Evolutionary conservation across 2,888 invertebrate species (phyloP).

Genomic region (Synergus itoensis): DNA sequence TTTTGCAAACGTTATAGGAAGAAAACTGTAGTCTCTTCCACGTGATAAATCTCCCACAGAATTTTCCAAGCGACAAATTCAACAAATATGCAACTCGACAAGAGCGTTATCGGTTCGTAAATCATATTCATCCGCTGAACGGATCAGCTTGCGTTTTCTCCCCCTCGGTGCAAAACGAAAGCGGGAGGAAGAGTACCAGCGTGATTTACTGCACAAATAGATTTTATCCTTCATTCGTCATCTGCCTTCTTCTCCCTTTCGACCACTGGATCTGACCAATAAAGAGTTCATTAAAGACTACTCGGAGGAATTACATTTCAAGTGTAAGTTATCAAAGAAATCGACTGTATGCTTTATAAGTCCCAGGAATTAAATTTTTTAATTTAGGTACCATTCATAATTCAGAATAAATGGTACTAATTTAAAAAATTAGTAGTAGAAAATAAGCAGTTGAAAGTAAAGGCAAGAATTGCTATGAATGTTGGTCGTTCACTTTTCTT

Average conservation of each 20-base stretch:
- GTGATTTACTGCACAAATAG: slow-evolving; percentile 25
- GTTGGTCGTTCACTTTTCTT: not conserved
- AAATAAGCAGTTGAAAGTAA: not conserved
- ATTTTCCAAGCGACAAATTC: not conserved
- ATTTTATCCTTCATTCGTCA: slow-evolving; percentile 5
- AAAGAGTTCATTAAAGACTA: slow-evolving; percentile 36
- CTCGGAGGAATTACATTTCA: slow-evolving; percentile 2
- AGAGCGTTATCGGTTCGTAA: not conserved
- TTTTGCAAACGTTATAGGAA: not conserved
- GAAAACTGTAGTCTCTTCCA: not conserved
- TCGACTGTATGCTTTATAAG: not conserved
- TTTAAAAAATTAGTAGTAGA: too few relatives aligned
- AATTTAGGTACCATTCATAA: slow-evolving; percentile 1
- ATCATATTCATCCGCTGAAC: not conserved
- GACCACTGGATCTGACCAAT: slow-evolving; percentile 12
- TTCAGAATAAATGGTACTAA: slow-evolving; percentile 1
- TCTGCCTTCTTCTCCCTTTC: not conserved
- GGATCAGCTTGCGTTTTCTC: not conserved
- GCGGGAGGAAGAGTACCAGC: slow-evolving; percentile 1
- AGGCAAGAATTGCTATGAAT: not conserved
- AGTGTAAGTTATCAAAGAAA: slow-evolving; percentile 6
- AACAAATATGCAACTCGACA: not conserved
- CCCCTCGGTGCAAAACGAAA: not conserved
- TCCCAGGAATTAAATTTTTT: slow-evolving; percentile 4
- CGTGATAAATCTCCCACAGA: not conserved